Evolutionary conservation across 2,797 vertebrate genomes (phyloP).

Genomic region (Heterohyrax brucei): DNA sequence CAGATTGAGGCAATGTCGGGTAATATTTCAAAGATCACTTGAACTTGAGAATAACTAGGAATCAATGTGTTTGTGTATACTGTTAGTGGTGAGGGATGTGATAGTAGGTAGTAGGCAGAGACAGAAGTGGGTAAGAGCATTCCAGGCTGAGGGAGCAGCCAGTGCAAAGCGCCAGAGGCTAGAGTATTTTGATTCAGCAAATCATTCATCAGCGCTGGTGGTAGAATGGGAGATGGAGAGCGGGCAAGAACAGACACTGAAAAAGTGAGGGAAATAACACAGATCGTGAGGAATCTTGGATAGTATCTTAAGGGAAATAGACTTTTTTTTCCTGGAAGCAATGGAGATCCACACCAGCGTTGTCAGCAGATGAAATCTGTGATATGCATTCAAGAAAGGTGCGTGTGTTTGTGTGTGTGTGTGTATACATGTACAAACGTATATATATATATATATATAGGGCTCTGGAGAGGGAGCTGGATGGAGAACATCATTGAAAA

Average conservation of each 20-base stretch:
- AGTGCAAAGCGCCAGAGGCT: too few relatives aligned
- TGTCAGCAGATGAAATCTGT: slow-evolving; percentile 65
- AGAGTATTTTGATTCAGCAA: slow-evolving; percentile 39
- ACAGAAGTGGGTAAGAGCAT: background rate
- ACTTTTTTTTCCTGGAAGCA: slow-evolving; percentile 53
- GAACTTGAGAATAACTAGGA: slow-evolving; percentile 44
- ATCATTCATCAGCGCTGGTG: slow-evolving; percentile 14
- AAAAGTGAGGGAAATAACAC: slow-evolving; percentile 23
- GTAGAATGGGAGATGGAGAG: background rate
- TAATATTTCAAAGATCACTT: slow-evolving; percentile 66
- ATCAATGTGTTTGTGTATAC: slow-evolving; percentile 44
- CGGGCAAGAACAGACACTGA: background rate
- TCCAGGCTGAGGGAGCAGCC: too few relatives aligned
- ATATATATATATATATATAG: background rate
- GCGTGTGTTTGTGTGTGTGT: too few relatives aligned
- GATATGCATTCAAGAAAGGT: slow-evolving; percentile 49
- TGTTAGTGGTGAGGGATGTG: background rate
- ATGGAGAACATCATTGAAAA: slow-evolving; percentile 20
- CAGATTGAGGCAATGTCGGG: background rate
- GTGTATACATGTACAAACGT: too few relatives aligned
- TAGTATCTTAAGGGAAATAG: slow-evolving; percentile 24
- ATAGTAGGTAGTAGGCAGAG: background rate
- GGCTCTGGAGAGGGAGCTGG: slow-evolving; percentile 4
- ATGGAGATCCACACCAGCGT: slow-evolving; percentile 44
- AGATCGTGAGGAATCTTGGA: slow-evolving; percentile 1